phyloP scores from a whole-genome alignment of 2,888 invertebrate species.

The Lamellibrachia columna region DNA sequence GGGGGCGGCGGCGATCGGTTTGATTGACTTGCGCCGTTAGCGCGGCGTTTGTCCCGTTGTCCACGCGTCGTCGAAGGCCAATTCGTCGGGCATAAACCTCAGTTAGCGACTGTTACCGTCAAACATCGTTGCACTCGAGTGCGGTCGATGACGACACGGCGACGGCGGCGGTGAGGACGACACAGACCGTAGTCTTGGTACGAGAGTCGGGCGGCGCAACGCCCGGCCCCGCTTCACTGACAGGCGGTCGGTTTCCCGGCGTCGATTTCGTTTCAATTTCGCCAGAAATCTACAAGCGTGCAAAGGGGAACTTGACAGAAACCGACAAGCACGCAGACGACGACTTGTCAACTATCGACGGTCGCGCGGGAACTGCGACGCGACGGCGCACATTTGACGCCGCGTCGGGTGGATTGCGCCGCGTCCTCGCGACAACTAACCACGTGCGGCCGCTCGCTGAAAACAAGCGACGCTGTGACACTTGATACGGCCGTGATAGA shows the following conservation, averaged over 20 bases:
- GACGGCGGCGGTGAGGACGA: background rate
- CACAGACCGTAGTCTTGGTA: background rate
- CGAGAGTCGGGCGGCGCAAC: background rate
- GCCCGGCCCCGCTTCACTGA: background rate
- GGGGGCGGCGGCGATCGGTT: background rate
- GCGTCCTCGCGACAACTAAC: background rate
- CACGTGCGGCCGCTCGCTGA: background rate
- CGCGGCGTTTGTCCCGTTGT: background rate
- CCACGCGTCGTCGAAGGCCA: constrained; percentile 6
- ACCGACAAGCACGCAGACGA: background rate
- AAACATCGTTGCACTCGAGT: background rate
- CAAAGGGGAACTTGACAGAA: background rate
- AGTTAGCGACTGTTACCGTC: background rate
- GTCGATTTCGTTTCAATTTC: constrained; percentile 16
- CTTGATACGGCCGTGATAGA: background rate
- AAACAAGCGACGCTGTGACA: background rate
- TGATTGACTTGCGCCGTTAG: background rate
- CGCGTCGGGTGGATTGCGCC: background rate
- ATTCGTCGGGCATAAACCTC: background rate
- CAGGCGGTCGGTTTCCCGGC: background rate
- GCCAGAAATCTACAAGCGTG: background rate
- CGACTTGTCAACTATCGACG: background rate
- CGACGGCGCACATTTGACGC: background rate
- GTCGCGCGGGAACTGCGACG: background rate
- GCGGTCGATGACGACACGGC: background rate